A percentile compares a stretch with the other conserved stretches of the same genome.
These are phyloP conservation scores for Leucozona laternaria DNA, from an alignment of 2,888 invertebrate species.

Conservation along the genomic window DNA sequence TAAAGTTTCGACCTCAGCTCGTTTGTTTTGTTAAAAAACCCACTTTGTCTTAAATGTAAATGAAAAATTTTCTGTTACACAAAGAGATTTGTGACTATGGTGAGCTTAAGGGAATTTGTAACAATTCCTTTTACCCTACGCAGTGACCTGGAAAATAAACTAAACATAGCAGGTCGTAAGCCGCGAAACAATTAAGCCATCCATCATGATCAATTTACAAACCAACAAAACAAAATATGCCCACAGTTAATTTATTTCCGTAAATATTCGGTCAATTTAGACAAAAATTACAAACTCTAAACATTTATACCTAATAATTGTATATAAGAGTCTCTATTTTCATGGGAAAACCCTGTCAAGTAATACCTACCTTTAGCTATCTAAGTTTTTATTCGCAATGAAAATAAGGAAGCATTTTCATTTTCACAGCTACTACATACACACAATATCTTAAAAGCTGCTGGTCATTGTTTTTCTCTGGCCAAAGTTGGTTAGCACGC, in stretches of 20 bases:
- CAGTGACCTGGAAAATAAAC: constrained; percentile 24
- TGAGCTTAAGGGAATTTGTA: constrained; percentile 8
- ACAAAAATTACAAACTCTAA: constrained; percentile 42
- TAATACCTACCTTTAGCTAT: not conserved
- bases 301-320: constrained; percentile 43
- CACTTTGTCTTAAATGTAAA: not conserved
- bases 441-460: constrained; percentile 13
- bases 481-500: constrained; percentile 42
- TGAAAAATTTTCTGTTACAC: not conserved
- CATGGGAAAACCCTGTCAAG: constrained; percentile 21
- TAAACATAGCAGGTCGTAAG: constrained; percentile 1
- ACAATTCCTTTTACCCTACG: constrained; percentile 21
- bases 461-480: constrained; percentile 43
- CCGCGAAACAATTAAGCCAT: constrained; percentile 49
- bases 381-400: constrained; percentile 18
- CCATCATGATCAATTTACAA: constrained; percentile 44
- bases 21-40: not conserved
- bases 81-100: constrained; percentile 3
- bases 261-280: constrained; percentile 53
- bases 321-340: not conserved
- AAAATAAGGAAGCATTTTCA: constrained; percentile 65
- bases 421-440: constrained; percentile 42
- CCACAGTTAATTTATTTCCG: constrained; percentile 52
- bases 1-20: constrained; percentile 11
- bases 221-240: constrained; percentile 2